These are phyloP conservation scores for Talpa occidentalis DNA, from an alignment of 2,113 vertebrate genomes.

Conservation along the genomic window DNA sequence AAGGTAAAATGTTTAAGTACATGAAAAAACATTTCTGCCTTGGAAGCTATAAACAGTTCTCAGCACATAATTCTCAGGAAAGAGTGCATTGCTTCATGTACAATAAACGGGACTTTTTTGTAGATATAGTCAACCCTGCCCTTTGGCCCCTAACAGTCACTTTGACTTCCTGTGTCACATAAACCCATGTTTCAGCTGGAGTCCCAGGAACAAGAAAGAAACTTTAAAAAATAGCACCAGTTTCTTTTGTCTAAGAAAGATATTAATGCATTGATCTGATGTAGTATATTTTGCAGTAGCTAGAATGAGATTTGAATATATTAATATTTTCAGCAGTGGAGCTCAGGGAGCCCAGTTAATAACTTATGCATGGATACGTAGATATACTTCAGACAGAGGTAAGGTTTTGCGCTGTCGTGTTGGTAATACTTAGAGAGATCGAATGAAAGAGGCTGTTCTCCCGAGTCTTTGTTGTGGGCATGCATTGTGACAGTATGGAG, in stretches of 20 bases:
- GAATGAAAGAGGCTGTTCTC: slow-evolving; percentile 93
- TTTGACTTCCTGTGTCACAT: slow-evolving; percentile 65
- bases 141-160: slow-evolving; percentile 77
- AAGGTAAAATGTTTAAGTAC: slow-evolving; percentile 46
- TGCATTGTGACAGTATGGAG: slow-evolving; percentile 92
- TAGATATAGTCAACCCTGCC: slow-evolving; percentile 75
- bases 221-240: slow-evolving; percentile 80
- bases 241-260: slow-evolving; percentile 85
- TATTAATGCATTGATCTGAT: slow-evolving; percentile 86
- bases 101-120: slow-evolving; percentile 77
- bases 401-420: slow-evolving; percentile 89
- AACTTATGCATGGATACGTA: slow-evolving; percentile 88
- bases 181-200: slow-evolving; percentile 79
- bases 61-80: slow-evolving; percentile 46
- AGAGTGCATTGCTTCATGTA: slow-evolving; percentile 78
- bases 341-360: slow-evolving; percentile 86
- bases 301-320: slow-evolving; percentile 90
- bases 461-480: slow-evolving; percentile 95
- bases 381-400: slow-evolving; percentile 89
- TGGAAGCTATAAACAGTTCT: background rate
- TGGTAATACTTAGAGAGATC: slow-evolving; percentile 89
- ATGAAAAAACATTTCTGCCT: slow-evolving; percentile 24
- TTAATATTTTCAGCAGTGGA: slow-evolving; percentile 89
- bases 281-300: slow-evolving; percentile 87
- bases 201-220: slow-evolving; percentile 38